These are phyloP conservation scores for Mesoclemmys tuberculata DNA, from an alignment of 2,113 vertebrate species.

Conservation along the genomic window DNA sequence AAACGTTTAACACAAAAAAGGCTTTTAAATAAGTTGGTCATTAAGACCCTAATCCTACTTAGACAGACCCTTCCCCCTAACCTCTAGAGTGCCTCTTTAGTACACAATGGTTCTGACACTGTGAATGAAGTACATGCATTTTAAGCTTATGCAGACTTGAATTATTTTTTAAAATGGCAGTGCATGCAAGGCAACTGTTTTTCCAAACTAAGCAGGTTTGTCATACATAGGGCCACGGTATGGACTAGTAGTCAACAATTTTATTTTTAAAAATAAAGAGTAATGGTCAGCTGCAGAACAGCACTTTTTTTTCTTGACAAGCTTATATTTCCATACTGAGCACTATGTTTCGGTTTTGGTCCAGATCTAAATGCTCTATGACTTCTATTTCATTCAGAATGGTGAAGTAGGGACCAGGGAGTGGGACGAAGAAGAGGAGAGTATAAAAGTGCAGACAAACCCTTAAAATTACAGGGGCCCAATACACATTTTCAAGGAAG, in stretches of 20 bases:
- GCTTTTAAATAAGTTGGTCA: background rate
- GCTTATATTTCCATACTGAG: background rate
- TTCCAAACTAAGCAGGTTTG: background rate
- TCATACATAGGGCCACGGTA: rapidly evolving
- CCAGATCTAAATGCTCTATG: background rate
- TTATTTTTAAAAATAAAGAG: background rate
- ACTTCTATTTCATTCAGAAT: background rate
- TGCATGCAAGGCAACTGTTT: background rate
- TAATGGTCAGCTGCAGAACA: background rate
- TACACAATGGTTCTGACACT: background rate
- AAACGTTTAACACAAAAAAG: background rate
- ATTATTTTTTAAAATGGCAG: rapidly evolving
- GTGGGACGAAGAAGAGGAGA: background rate
- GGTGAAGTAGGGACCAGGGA: background rate
- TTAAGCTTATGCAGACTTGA: background rate
- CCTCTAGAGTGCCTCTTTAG: background rate
- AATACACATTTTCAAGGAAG: background rate
- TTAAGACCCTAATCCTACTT: background rate
- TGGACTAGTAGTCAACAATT: background rate
- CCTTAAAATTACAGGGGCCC: background rate
- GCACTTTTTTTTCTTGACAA: background rate
- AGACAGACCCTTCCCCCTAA: background rate
- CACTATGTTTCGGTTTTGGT: background rate
- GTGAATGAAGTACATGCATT: background rate
- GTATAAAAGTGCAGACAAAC: background rate